Evolutionary conservation across 2,888 invertebrate genomes (phyloP).

Genomic region (Sipha maydis): DNA sequence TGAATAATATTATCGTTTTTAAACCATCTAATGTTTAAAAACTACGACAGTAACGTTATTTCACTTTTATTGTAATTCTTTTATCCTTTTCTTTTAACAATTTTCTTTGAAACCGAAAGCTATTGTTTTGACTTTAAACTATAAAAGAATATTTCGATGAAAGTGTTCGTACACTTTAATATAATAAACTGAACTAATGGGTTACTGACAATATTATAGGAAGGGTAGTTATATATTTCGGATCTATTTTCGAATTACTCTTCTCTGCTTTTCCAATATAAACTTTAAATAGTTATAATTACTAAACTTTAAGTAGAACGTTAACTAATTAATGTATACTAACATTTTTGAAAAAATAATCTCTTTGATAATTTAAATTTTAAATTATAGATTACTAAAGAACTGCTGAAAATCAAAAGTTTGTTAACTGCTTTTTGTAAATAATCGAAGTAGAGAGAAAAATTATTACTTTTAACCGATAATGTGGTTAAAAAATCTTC

Average conservation of each 20-base stretch:
- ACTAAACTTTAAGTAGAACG: background rate
- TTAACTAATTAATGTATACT: background rate
- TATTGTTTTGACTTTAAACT: too few species aligned
- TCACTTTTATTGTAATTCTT: too few species aligned
- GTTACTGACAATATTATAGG: background rate
- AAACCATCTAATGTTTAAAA: too few species aligned
- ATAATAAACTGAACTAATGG: background rate
- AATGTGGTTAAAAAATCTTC: too few species aligned
- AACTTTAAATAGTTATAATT: background rate
- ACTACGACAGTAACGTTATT: too few species aligned
- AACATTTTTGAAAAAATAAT: background rate
- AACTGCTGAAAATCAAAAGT: background rate
- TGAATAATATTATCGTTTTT: too few species aligned
- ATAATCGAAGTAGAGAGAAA: background rate
- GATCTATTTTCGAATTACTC: background rate
- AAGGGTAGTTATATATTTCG: background rate
- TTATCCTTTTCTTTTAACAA: too few species aligned
- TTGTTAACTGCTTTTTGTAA: background rate
- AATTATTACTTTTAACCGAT: background rate
- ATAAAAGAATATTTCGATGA: too few species aligned
- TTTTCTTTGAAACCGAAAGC: too few species aligned
- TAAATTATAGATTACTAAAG: background rate
- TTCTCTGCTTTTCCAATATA: background rate
- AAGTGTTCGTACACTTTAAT: background rate
- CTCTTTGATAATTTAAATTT: background rate